A percentile compares a stretch with the other conserved stretches of the same genome.
Conservation (phyloP, 2,113 vertebrate genomes). For the Prunella fulvescens region DNA sequence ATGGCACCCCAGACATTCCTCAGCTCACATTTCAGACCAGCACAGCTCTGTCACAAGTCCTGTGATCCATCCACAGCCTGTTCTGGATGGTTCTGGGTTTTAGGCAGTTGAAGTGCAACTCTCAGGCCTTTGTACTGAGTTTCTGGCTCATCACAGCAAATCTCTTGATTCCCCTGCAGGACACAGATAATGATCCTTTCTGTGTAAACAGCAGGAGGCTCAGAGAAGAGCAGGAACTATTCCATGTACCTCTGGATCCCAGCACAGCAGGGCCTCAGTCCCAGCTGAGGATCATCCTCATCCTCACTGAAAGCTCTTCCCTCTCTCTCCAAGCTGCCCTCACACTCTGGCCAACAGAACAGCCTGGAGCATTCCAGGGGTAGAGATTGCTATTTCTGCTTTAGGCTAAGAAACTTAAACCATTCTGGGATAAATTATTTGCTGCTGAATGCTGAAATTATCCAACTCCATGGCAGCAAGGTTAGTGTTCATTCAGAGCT, state of each 20-base stretch:
- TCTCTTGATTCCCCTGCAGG: not conserved
- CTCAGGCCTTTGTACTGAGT: not conserved
- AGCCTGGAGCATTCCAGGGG: not conserved
- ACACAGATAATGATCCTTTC: not conserved
- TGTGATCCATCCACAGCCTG: not conserved
- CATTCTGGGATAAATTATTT: not conserved
- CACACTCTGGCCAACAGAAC: not conserved
- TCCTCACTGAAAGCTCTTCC: not conserved
- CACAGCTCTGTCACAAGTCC: not conserved
- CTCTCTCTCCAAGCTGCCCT: not conserved
- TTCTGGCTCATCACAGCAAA: not conserved
- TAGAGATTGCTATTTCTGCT: not conserved
- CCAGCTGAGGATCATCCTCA: not conserved
- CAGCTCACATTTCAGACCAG: not conserved
- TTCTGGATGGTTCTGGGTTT: not conserved
- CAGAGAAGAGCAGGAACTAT: not conserved
- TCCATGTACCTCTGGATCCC: rapidly evolving
- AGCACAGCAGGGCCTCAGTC: not conserved
- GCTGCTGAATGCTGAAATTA: not conserved
- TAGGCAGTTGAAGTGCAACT: not conserved
- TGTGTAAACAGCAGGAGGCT: not conserved
- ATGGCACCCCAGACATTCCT: not conserved
- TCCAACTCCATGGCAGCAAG: not conserved
- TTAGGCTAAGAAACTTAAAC: not conserved
- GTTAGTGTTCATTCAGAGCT: not conserved